phyloP scores from a whole-genome alignment of 2,113 vertebrate species.

The Heptranchias perlo region DNA sequence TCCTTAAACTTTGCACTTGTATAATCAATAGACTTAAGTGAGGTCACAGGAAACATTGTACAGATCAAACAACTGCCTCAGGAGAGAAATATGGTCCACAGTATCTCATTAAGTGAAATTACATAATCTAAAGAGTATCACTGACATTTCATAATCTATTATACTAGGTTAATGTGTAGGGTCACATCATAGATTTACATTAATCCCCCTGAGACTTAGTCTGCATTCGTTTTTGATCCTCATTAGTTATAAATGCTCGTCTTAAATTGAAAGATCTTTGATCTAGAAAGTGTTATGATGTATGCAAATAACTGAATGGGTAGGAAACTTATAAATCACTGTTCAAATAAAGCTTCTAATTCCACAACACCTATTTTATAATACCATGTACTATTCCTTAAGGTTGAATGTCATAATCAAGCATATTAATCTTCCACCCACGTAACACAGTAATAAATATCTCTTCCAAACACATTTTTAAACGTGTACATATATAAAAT shows the following conservation, averaged over 20 bases:
- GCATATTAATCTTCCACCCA: background rate
- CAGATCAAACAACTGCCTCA: background rate
- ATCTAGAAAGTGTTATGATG: background rate
- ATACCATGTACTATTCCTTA: background rate
- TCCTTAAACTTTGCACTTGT: background rate
- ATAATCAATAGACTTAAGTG: background rate
- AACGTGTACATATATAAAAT: too few species aligned
- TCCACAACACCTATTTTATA: background rate
- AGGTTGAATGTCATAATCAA: background rate
- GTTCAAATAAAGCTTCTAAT: background rate
- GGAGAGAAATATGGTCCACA: background rate
- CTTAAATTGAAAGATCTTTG: background rate
- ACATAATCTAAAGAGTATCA: background rate
- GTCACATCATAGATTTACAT: background rate
- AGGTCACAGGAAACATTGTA: background rate
- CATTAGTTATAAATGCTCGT: background rate
- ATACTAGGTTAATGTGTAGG: background rate
- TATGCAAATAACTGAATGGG: background rate
- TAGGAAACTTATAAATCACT: background rate
- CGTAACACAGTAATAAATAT: background rate
- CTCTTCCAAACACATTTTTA: background rate
- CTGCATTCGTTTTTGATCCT: conserved; percentile 8
- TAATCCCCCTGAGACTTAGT: background rate
- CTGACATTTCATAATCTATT: background rate
- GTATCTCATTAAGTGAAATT: background rate